Evolutionary conservation across 2,113 vertebrate genomes (phyloP), one percentile per base, ranked within the genome.

Genomic region (Trochalopteron elliotii): DNA sequence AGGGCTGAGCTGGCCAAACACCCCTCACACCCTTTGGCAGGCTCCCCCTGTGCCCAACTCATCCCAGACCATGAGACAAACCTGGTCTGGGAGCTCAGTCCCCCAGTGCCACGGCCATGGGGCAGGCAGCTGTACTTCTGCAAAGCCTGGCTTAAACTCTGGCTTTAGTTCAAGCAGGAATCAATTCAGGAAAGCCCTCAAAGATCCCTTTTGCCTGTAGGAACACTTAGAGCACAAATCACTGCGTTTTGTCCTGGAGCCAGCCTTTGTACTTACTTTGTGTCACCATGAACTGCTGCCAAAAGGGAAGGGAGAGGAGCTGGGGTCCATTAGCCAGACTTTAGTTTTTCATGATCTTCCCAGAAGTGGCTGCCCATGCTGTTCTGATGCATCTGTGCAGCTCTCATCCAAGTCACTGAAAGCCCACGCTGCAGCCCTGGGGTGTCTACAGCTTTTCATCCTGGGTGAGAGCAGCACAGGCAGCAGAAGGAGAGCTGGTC

Each of bases 181-280:
- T 85, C 77, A 90, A 69, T 64, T 69, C 84, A 82, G 53, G 56
- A 35, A 92, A 93, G 68, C 47, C 86, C 63, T 75, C 28, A 49
- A 88, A 74, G 47, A 70, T 89, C 33, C 59, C 56, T 84, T 55
- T 47, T 56, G 42, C 47, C 69, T 87, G 78, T 37, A 81, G n/a
- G 31, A 74, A n/a, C 60, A 68, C 49, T 84, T 63, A 71, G 23
- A 81, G 68, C 33, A 59, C 45, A 94, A 94, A 94, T 87, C 37
- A n/a, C 14, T 9, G 19, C 0, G 0, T 31, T 90, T 40, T 67
- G 24, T 63, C 71, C 16, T 33, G 68, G 60, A 1, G 0, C 42
- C 89, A 94, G 65, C n/a, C 44, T 90, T 83, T 50, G 67, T 84
- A 92, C 83, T 95, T 21, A 87, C 93, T 94, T 78, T 82, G 52